phyloP scores from a whole-genome alignment of 2,888 invertebrate species.

The Torymus aiolomorphi region DNA sequence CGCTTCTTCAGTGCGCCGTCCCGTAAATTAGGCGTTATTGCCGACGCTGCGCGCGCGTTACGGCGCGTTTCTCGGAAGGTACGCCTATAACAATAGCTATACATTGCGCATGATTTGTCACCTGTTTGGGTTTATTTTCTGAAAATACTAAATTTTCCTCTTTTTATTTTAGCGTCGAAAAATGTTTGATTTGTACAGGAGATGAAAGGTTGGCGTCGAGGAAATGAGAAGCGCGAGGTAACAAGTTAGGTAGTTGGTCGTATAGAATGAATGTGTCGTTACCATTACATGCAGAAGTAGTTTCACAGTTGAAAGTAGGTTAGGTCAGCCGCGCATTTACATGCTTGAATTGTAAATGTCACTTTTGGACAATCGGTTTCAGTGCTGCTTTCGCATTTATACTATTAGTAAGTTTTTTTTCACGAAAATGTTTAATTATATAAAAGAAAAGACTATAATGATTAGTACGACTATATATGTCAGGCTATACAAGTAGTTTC shows the following conservation, averaged over 20 bases:
- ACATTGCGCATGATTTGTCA: slow-evolving; percentile 13
- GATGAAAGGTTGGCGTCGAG: neutral
- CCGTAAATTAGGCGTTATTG: slow-evolving; percentile 68
- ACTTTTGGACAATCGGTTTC: slow-evolving; percentile 7
- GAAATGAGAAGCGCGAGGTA: neutral
- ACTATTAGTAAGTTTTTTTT: too few species aligned
- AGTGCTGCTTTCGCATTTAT: neutral
- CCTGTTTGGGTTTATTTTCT: slow-evolving; percentile 4
- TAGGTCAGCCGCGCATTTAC: slow-evolving; percentile 30
- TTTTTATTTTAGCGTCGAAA: neutral
- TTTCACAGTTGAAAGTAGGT: slow-evolving; percentile 16
- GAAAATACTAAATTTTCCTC: neutral
- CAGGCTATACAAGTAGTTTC: too few species aligned
- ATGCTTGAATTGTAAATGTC: slow-evolving; percentile 40
- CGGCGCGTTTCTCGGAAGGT: too few species aligned
- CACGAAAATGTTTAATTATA: too few species aligned
- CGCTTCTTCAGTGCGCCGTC: slow-evolving; percentile 57
- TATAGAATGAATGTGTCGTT: slow-evolving; percentile 17
- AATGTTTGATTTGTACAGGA: neutral
- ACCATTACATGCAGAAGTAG: slow-evolving; percentile 3
- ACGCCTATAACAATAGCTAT: too few species aligned
- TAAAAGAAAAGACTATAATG: too few species aligned
- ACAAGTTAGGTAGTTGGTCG: slow-evolving; percentile 4
- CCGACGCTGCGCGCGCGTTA: slow-evolving; percentile 37
- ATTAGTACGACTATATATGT: too few species aligned